Evolutionary conservation across 2,888 invertebrate genomes (phyloP).

Genomic region (Formica aserva): DNA sequence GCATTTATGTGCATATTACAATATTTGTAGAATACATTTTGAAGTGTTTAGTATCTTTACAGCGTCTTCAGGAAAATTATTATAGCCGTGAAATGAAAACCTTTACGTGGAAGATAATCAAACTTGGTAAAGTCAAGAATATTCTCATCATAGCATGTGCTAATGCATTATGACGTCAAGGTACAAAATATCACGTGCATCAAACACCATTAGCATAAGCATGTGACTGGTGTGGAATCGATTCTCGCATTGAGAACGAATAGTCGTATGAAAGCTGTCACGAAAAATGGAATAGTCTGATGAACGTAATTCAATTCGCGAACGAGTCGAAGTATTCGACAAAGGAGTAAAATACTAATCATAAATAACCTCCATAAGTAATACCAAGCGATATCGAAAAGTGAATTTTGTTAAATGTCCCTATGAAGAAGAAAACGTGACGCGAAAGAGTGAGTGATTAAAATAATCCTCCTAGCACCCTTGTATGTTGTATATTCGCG

Average conservation of each 20-base stretch:
- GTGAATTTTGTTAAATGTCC: slow-evolving; percentile 1
- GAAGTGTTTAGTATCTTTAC: background rate
- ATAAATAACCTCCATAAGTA: slow-evolving; percentile 3
- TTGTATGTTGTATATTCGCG: background rate
- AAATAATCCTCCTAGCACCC: background rate
- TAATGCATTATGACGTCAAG: slow-evolving; percentile 73
- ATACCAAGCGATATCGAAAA: background rate
- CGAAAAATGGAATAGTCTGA: slow-evolving; percentile 16
- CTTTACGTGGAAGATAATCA: slow-evolving; percentile 6
- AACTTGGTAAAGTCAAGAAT: slow-evolving; percentile 46
- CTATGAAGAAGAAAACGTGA: slow-evolving; percentile 19
- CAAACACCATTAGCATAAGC: slow-evolving; percentile 72
- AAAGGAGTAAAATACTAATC: background rate
- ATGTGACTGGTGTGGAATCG: slow-evolving; percentile 68
- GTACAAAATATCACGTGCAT: slow-evolving; percentile 59
- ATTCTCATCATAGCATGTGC: slow-evolving; percentile 65
- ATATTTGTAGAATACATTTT: background rate
- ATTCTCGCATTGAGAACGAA: slow-evolving; percentile 38
- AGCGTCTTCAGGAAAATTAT: background rate
- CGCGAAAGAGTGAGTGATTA: slow-evolving; percentile 5
- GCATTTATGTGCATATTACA: background rate
- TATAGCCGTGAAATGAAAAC: background rate
- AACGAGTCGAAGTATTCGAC: background rate
- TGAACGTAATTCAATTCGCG: background rate
- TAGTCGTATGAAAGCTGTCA: slow-evolving; percentile 11